Conservation (phyloP, 2,113 vertebrate genomes). For the Brienomyrus longianalis region DNA sequence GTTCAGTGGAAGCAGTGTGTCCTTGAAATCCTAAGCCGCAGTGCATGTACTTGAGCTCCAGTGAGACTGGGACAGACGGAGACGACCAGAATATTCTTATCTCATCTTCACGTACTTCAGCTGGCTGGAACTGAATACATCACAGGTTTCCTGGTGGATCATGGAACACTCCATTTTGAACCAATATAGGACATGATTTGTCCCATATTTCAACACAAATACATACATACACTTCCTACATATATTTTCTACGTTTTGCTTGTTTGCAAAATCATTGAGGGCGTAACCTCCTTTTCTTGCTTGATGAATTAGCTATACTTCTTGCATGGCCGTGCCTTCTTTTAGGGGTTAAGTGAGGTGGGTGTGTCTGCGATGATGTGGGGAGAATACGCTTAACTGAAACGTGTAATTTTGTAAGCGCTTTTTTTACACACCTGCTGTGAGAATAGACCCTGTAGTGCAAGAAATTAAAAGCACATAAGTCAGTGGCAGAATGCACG, state of each 20-base stretch:
- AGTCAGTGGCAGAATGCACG: background rate
- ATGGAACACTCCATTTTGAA: background rate
- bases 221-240: background rate
- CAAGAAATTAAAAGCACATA: background rate
- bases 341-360: background rate
- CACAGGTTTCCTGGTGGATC: background rate
- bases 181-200: background rate
- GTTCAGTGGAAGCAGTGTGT: background rate
- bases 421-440: background rate
- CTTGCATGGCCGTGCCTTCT: background rate
- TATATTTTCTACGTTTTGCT: background rate
- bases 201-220: background rate
- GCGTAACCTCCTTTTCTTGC: background rate
- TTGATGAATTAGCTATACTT: background rate
- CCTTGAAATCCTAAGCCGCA: background rate
- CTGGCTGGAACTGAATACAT: background rate
- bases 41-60: background rate
- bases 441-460: background rate
- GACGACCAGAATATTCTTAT: background rate
- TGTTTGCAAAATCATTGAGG: background rate
- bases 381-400: background rate
- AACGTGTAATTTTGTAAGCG: background rate
- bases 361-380: background rate
- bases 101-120: background rate
- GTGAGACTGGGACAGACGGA: background rate